Percentiles rank a stretch among this genome's conserved stretches.
Conservation (phyloP, 2,888 invertebrate species). For the Chironomus riparius region DNA sequence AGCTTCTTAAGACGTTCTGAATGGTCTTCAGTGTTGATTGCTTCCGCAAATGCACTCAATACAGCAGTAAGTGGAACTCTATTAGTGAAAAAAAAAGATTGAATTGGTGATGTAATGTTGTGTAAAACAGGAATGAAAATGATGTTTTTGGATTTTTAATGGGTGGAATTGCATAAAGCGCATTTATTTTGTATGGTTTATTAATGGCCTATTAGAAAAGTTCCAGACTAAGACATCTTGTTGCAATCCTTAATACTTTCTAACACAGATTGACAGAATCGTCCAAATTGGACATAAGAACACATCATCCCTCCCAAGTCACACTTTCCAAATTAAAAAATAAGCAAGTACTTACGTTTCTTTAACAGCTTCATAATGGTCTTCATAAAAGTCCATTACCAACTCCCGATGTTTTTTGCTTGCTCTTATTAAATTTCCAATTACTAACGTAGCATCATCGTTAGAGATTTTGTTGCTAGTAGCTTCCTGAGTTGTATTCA, state of each 20-base stretch:
- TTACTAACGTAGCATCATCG: background rate
- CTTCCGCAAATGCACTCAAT: conserved; percentile 8
- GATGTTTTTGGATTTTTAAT: background rate
- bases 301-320: background rate
- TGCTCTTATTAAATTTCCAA: conserved; percentile 7
- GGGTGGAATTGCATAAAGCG: no score
- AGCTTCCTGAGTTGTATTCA: background rate
- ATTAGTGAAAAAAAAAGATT: background rate
- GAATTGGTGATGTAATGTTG: background rate
- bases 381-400: conserved; percentile 5
- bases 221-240: no score
- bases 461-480: background rate
- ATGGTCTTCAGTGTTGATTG: conserved; percentile 15
- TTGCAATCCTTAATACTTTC: no score
- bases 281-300: background rate
- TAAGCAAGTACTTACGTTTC: background rate
- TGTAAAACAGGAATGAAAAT: background rate
- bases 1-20: background rate
- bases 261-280: background rate
- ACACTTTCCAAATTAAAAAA: background rate
- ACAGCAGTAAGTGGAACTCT: background rate
- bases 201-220: no score
- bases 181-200: no score
- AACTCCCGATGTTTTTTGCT: background rate
- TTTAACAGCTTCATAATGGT: background rate